phyloP scores from a whole-genome alignment of 2,113 vertebrate genomes.

The Coracopsis vasa region DNA sequence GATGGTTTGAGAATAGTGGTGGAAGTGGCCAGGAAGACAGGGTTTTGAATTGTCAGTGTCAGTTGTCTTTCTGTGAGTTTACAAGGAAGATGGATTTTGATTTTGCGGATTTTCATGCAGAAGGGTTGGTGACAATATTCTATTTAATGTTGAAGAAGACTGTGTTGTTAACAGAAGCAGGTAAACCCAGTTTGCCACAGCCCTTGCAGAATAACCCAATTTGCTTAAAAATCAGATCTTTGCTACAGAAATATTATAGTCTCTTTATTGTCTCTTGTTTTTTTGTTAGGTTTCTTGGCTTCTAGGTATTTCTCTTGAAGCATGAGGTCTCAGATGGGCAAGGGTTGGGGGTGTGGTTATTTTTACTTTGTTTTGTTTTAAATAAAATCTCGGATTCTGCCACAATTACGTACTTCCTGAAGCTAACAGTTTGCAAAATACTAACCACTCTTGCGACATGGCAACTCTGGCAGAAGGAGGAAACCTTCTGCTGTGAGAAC shows the following conservation, averaged over 20 bases:
- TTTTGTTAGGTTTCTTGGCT: background rate
- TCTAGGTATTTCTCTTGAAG: background rate
- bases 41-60: background rate
- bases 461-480: background rate
- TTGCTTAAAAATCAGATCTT: background rate
- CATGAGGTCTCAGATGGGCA: background rate
- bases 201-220: background rate
- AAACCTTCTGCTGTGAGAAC: background rate
- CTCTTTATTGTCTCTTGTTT: background rate
- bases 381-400: background rate
- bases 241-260: background rate
- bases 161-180: background rate
- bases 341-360: background rate
- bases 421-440: background rate
- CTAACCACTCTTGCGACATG: background rate
- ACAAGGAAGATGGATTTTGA: background rate
- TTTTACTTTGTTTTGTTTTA: background rate
- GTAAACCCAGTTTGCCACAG: background rate
- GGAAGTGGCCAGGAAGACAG: background rate
- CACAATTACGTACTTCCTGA: background rate
- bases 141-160: background rate
- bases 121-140: background rate
- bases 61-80: background rate
- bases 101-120: background rate
- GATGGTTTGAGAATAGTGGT: background rate